Evolutionary conservation across 2,888 invertebrate species (phyloP), one percentile per base, ranked within the genome.

Genomic region (Epirrita christyi): DNA sequence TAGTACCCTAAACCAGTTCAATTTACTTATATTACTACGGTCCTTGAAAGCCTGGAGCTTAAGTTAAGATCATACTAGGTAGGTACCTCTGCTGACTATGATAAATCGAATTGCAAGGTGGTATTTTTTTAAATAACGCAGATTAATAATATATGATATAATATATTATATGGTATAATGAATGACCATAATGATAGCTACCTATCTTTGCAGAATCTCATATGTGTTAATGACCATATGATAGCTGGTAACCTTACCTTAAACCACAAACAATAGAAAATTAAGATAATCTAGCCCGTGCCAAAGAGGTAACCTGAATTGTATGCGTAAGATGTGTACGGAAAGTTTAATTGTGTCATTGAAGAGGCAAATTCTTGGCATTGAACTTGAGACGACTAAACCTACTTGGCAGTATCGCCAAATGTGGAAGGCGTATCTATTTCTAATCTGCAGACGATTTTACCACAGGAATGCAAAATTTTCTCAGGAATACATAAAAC

Each of bases 401-500:
- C 85, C 86, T 73, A 88, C 80, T 90, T 90, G 89, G 90, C 88
- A 41, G 58, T 61, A 62, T 49, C 50, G 86, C 89, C 88, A 90
- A 91, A 84, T 42, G 29, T 52, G 15, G 27, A 21, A 11, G 15
- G 40, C 36, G 13, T 6, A 14, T 40, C 9, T 15, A 9, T 7
- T 6, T 13, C 10, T 21, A 8, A 14, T 11, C 14, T 41, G 21
- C 21, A 21, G 41, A 27, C 21, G 10, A 41, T 10, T 7, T 21
- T 9, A 21, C 10, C 15, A 8, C 40, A 15, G 8, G 40, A 40
- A 21, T 21, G 21, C 4, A 3, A 21, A 21, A 21, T 21, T 21
- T 2, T 3, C 21, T 21, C 21, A 21, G 21, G 21, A 21, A 21
- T 21, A 4, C 21, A 2, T 21, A 21, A 2, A 21, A 21, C 4